These are phyloP conservation scores for Megaleporinus macrocephalus DNA, from an alignment of 2,113 vertebrate genomes.

Conservation along the genomic window DNA sequence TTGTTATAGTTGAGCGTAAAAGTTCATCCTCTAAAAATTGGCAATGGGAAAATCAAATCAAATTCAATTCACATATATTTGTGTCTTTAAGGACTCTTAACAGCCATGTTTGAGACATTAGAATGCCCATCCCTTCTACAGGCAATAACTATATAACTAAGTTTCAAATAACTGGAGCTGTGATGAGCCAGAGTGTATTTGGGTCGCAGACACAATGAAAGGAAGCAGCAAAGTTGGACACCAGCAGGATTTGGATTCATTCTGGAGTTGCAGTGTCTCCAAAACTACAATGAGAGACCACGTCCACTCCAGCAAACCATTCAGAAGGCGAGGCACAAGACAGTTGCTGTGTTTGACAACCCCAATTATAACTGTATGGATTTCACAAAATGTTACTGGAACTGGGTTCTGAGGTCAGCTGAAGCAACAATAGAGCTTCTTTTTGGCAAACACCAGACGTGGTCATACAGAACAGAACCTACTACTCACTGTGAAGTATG, in stretches of 20 bases:
- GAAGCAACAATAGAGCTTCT: background rate
- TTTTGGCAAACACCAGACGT: background rate
- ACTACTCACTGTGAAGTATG: background rate
- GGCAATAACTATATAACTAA: too few relatives aligned
- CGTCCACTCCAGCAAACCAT: background rate
- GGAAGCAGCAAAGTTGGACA: background rate
- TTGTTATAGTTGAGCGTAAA: too few relatives aligned
- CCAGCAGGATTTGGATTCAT: background rate
- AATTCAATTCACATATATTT: too few relatives aligned
- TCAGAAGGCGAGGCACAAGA: background rate
- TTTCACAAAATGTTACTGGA: background rate
- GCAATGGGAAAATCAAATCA: too few relatives aligned
- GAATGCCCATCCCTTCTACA: too few relatives aligned
- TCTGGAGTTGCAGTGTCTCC: background rate
- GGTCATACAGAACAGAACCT: background rate
- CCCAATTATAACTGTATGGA: background rate
- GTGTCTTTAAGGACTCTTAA: too few relatives aligned
- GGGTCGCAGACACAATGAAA: too few relatives aligned
- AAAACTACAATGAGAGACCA: background rate
- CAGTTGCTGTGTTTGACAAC: too few relatives aligned
- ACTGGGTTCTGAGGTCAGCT: background rate
- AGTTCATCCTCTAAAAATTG: too few relatives aligned
- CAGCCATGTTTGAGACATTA: too few relatives aligned
- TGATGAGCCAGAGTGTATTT: too few relatives aligned
- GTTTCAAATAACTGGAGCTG: too few relatives aligned